Percentiles rank a stretch among this genome's conserved stretches.
phyloP scores from a whole-genome alignment of 2,797 vertebrate species.

The Gambusia yucatana region DNA sequence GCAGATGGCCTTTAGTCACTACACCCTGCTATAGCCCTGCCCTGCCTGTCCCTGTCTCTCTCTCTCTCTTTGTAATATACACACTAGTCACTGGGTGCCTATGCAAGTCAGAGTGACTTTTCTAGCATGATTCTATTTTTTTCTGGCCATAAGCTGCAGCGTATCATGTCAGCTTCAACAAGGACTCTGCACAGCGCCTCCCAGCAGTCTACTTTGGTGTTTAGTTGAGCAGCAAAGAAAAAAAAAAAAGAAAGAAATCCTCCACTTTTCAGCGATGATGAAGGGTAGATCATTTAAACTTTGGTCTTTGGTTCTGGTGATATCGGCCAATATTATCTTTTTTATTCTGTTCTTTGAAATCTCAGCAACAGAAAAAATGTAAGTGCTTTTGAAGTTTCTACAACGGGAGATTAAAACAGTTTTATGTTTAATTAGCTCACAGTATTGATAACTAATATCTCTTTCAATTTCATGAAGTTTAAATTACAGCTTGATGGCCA shows the following conservation, averaged over 20 bases:
- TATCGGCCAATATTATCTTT: neutral
- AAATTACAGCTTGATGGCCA: constrained; percentile 1
- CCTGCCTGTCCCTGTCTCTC: neutral
- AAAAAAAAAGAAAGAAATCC: neutral
- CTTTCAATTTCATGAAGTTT: neutral
- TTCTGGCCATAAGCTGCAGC: accelerated
- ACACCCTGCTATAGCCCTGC: neutral
- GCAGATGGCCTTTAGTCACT: neutral
- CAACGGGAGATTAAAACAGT: too few species aligned
- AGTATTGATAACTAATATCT: neutral
- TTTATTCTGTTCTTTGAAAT: constrained; percentile 16
- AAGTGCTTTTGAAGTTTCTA: constrained; percentile 19
- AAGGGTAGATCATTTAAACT: neutral
- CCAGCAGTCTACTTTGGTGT: neutral
- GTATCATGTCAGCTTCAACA: neutral
- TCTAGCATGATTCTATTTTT: neutral
- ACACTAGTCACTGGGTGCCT: accelerated
- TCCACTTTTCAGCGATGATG: constrained; percentile 27
- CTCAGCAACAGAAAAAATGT: constrained; percentile 28
- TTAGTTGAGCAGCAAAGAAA: neutral
- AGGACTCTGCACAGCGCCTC: neutral
- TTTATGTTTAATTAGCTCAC: neutral
- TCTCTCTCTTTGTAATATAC: neutral
- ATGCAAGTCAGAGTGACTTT: accelerated
- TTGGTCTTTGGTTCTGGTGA: constrained; percentile 19